These are phyloP conservation scores for Patella depressa DNA, from an alignment of 2,888 invertebrate genomes.

Conservation along the genomic window DNA sequence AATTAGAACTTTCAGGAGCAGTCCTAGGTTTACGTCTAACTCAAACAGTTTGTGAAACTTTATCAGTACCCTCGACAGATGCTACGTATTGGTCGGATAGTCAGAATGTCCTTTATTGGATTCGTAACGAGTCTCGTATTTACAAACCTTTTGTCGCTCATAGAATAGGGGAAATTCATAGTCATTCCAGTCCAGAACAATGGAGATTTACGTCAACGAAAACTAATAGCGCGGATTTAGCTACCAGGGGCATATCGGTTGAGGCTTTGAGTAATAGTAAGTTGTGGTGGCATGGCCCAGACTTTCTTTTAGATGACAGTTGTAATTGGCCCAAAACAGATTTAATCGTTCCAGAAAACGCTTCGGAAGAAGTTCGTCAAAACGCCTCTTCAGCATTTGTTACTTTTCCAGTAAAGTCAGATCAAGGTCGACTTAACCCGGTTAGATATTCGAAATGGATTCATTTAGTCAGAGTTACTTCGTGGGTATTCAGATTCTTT, in stretches of 20 bases:
- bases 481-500: background rate
- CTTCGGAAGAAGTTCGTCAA: background rate
- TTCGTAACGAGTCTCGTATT: too few species aligned
- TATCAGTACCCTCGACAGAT: too few species aligned
- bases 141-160: too few species aligned
- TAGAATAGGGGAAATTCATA: background rate
- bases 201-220: background rate
- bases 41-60: too few species aligned
- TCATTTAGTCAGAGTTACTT: background rate
- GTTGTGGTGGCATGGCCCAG: background rate
- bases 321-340: background rate
- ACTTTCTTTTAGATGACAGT: background rate
- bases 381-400: background rate
- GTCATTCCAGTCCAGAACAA: background rate
- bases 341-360: too few species aligned
- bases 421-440: background rate
- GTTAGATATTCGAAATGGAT: background rate
- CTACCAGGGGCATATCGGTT: background rate
- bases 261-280: background rate
- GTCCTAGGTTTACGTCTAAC: too few species aligned
- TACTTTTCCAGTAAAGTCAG: background rate
- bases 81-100: too few species aligned
- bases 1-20: too few species aligned
- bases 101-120: too few species aligned
- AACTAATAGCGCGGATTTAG: background rate